Evolutionary conservation across 2,113 vertebrate species (phyloP).

Genomic region (Cephalopholis sonnerati): DNA sequence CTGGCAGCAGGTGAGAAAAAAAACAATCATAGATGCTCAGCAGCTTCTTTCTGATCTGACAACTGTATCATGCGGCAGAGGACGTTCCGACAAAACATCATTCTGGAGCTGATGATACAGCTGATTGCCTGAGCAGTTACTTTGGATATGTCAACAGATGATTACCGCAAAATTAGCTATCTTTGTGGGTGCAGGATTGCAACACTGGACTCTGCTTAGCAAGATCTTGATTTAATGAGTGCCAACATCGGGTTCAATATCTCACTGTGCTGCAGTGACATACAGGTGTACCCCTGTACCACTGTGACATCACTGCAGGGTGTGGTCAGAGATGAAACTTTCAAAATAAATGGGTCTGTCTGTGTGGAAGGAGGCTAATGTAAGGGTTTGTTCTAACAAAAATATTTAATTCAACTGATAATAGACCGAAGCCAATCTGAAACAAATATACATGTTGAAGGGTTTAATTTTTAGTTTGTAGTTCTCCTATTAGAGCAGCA

Average conservation of each 20-base stretch:
- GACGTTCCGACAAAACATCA: too few relatives aligned
- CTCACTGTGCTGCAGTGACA: neutral
- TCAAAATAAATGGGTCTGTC: neutral
- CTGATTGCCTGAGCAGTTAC: too few relatives aligned
- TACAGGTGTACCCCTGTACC: neutral
- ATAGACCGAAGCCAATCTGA: neutral
- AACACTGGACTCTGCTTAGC: neutral
- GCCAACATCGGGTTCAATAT: neutral
- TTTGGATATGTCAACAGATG: too few relatives aligned
- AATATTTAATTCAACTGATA: neutral
- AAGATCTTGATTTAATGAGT: neutral
- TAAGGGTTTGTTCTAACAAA: too few relatives aligned
- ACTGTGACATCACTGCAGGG: neutral
- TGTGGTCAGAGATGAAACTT: neutral
- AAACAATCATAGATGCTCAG: too few relatives aligned
- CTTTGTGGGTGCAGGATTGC: too few relatives aligned
- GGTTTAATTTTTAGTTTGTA: neutral
- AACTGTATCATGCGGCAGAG: too few relatives aligned
- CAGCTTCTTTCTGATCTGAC: too few relatives aligned
- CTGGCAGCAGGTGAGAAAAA: too few relatives aligned
- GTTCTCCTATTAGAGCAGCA: neutral
- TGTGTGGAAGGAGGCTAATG: neutral
- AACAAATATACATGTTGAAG: neutral
- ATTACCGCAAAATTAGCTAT: too few relatives aligned
- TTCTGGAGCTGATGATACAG: too few relatives aligned